Conservation (phyloP, 2,113 vertebrate species). For the Sterna hirundo region DNA sequence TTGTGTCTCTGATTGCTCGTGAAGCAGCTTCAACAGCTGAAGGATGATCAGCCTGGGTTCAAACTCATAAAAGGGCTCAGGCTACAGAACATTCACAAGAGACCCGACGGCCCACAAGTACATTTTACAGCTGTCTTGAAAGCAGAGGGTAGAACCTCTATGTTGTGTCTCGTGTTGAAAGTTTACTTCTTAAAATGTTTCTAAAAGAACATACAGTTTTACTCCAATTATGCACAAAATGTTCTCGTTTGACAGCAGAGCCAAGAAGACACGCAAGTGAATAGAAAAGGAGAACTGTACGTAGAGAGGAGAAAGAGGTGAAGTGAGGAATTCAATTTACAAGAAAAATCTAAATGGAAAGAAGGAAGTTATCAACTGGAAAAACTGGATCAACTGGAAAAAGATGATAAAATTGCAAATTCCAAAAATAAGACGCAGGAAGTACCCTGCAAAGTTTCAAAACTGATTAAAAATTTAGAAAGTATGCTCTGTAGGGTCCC, state of each 20-base stretch:
- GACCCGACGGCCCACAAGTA: neutral
- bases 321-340: neutral
- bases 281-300: neutral
- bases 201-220: neutral
- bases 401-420: neutral
- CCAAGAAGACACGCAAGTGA: neutral
- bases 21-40: neutral
- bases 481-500: neutral
- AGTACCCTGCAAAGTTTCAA: neutral
- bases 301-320: neutral
- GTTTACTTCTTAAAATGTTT: neutral
- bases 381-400: neutral
- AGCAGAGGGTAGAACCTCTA: neutral
- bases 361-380: neutral
- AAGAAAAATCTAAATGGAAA: neutral
- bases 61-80: neutral
- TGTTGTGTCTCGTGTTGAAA: neutral
- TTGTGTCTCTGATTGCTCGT: neutral
- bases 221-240: neutral
- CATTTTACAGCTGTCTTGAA: neutral
- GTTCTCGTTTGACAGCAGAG: neutral
- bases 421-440: neutral
- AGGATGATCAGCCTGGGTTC: neutral
- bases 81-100: neutral
- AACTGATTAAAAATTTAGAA: neutral